Evolutionary conservation across 2,888 invertebrate species (phyloP), one percentile per base, ranked within the genome.

Genomic region (Salticus scenicus): DNA sequence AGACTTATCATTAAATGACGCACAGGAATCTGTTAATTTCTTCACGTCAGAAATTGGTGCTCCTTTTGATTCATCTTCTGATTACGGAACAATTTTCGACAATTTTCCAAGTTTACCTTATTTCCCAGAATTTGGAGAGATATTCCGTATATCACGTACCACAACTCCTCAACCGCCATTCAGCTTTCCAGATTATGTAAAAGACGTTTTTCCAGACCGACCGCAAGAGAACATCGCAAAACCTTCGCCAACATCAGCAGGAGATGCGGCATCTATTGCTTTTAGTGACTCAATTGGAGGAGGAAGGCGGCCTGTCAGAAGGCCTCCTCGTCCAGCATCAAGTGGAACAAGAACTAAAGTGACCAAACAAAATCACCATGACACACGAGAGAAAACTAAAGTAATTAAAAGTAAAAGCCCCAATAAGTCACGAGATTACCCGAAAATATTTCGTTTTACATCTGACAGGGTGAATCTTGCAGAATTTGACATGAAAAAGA

Each of bases 401-500:
- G 57, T 31, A 4, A 17, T 47, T 12, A 85, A 78, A 30, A 70
- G 42, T 41, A 69, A 69, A 27, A 30, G 67, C 17, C 84, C 80
- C 1, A 73, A 63, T 42, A 85, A 80, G 24, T 72, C 85, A 8
- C 73, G 82, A 27, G 81, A 84, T 47, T 88, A 77, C 27, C 88
- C 88, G 1, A 88, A 88, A 41, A 87, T 88, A 24, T 88, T 88
- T 73, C 31, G 81, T n/a, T 88, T 88, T 66, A 88, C 81, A 1
- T n/a, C 78, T 2, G 88, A 88, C 31, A 72, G 88, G n/a, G 85
- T 88, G 24, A 87, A 87, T 47, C 66, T 88, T 17, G 81, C 85
- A 7, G 88, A 88, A 31, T 88, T 88, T 57, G 88, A 88, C 47
- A 84, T 72, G 70, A 77, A 76, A 31, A 88, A 88, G 70, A 88